phyloP scores from a whole-genome alignment of 1,140 invertebrate species.

The Chlorops oryzae region DNA sequence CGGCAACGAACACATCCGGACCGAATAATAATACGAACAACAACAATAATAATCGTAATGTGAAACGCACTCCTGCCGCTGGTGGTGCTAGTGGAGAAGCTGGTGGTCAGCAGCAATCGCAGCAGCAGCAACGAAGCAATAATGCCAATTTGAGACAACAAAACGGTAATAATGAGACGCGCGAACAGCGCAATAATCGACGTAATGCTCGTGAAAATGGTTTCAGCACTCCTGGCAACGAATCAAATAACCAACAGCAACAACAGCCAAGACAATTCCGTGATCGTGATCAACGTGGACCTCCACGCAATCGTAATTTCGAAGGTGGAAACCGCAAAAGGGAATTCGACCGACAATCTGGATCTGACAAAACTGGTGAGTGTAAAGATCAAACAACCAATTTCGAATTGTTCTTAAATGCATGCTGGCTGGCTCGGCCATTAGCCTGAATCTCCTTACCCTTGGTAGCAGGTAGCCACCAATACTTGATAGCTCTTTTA shows the following conservation, averaged over 20 bases:
- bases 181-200: slow-evolving; percentile 68
- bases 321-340: slow-evolving; percentile 67
- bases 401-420: no score
- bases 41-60: slow-evolving; percentile 11
- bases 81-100: slow-evolving; percentile 21
- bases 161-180: slow-evolving; percentile 55
- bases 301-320: slow-evolving; percentile 52
- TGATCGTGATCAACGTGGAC: slow-evolving; percentile 43
- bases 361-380: slow-evolving; percentile 84
- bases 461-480: no score
- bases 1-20: no score
- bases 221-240: slow-evolving; percentile 49
- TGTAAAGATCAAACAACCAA: slow-evolving; percentile 58
- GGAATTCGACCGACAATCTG: slow-evolving; percentile 91
- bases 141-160: slow-evolving; percentile 45
- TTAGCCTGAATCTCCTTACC: no score
- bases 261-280: slow-evolving; percentile 12
- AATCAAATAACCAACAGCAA: slow-evolving; percentile 51
- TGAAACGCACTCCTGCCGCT: slow-evolving; percentile 8
- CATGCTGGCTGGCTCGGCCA: no score
- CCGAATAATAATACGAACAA: slow-evolving; percentile 9
- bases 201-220: slow-evolving; percentile 61
- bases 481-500: no score
- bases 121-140: slow-evolving; percentile 31
- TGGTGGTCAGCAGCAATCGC: slow-evolving; percentile 40